Base-by-base conservation (phyloP, 2,797 vertebrate species). In the Lycodopsis pacificus region DNA sequence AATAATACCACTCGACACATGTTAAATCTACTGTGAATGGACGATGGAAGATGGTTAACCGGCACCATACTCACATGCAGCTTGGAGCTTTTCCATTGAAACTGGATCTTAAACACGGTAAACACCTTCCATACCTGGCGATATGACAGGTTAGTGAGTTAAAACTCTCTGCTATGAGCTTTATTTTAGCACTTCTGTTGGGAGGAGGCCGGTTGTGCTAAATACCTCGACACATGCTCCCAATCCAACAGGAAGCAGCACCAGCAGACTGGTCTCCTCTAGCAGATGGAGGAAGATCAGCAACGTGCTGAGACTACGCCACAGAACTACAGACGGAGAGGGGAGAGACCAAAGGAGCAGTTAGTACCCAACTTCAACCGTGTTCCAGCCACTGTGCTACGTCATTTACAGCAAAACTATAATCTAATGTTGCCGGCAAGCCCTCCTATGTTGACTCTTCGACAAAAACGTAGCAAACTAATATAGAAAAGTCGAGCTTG, bases 281-380 rank as follows among this genome's bases (percentile, higher is more conserved):
- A 99, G 86, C 80, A 99, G 96, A 88, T 98, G 97, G 65, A 99
- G 96, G 88, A 99, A 98, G 87, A 99, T 96, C 82, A 99, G 94
- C 80, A 97, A 88, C 0, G 96, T 99, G 85, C 98, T 96, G 57
- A 99, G 96, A 90, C 97, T 97, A 42, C 98, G 95, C 98, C 98
- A 99, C 79, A 97, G 91, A 51, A 99, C 98, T 99, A 77, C 63
- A 89, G 25, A 84, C 20, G 38, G 25, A 77, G 53, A 49, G 38
- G n/a, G 12, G 22, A 56, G 1, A 56, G 8, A 58, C 20, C 8
- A 11, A 4, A 7, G 19, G 19, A 49, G 17, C 7, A 40, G 15
- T 59, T 8, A 51, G 9, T 4, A 2, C 5, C 36, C 14, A 11
- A 46, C 2, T 19, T 19, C 0, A 22, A 25, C 4, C 17, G 13